Evolutionary conservation across 2,888 invertebrate species (phyloP), one percentile per base, ranked within the genome.

Genomic region (Scaptodrosophila latifasciaeformis): DNA sequence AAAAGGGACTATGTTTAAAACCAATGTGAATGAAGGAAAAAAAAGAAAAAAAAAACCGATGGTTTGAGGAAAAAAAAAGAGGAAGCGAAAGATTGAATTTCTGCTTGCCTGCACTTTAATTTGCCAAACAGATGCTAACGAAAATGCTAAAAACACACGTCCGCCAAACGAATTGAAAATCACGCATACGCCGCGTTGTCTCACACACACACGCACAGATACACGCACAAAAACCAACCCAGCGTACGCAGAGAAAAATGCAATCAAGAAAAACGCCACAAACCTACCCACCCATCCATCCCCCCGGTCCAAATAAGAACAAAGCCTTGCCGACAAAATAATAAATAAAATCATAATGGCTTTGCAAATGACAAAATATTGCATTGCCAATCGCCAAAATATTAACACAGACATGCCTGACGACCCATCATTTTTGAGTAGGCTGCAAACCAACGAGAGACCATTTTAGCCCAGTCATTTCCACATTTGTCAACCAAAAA

Each of bases 291-390:
- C n/a, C n/a, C n/a, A n/a, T n/a, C n/a, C n/a, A n/a, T n/a, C n/a
- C n/a, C n/a, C n/a, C n/a, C n/a, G n/a, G n/a, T n/a, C n/a, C n/a
- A n/a, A n/a, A n/a, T n/a, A n/a, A n/a, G 30, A 18, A 17, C 7
- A 10, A 18, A 19, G n/a, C 30, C n/a, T 42, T 47, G 44, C 44
- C 58, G 53, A 54, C 43, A 54, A 71, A 76, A 77, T 78, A 75
- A 80, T 76, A 76, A 76, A 76, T 77, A 80, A 77, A 77, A 78
- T 60, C 66, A 75, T 76, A 80, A 76, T 80, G 75, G 75, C 49
- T 66, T 68, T 60, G 62, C 62, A 70, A 80, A 76, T 80, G 75
- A 77, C 81, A 76, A 76, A 80, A 80, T 80, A 76, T 80, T 77
- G 81, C 68, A 59, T 44, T 59, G 66, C 40, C 66, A 76, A 76